Percentiles rank a stretch among this genome's conserved stretches.
Conservation (phyloP, 2,888 invertebrate genomes). For the Hirtodrosophila trivittata region DNA sequence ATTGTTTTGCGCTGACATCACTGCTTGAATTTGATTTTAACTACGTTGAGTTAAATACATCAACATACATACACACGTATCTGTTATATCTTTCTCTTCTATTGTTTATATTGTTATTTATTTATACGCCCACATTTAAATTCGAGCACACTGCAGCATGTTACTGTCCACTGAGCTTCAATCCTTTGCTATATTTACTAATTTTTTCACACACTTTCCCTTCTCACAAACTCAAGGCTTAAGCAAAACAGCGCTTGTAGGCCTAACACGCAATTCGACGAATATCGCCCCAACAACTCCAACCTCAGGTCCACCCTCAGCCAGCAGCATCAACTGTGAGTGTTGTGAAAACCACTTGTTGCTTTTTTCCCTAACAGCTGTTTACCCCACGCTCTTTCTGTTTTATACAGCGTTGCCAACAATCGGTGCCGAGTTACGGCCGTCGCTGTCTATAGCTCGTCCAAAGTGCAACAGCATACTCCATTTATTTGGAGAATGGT, state of each 20-base stretch:
- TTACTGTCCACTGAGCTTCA: constrained; percentile 14
- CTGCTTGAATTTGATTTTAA: too few relatives aligned
- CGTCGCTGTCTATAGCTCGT: constrained; percentile 89
- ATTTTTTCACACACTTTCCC: constrained; percentile 72
- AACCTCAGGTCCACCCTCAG: constrained; percentile 89
- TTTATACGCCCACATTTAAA: constrained; percentile 74
- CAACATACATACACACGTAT: too few relatives aligned
- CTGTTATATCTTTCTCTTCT: not conserved
- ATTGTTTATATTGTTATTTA: constrained; percentile 43
- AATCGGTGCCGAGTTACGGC: constrained; percentile 86
- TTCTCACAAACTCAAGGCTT: constrained; percentile 86
- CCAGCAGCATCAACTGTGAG: constrained; percentile 88
- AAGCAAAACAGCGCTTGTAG: constrained; percentile 91
- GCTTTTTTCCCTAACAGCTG: constrained; percentile 44
- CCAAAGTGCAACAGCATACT: constrained; percentile 97
- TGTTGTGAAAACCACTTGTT: constrained; percentile 38
- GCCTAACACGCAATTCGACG: constrained; percentile 86
- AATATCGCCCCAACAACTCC: constrained; percentile 87
- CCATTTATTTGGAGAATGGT: constrained; percentile 97
- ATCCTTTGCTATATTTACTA: constrained; percentile 37
- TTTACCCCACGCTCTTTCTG: constrained; percentile 18
- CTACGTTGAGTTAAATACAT: too few relatives aligned
- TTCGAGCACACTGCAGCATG: constrained; percentile 48
- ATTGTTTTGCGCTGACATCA: too few relatives aligned
- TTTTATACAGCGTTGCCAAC: constrained; percentile 86